These are phyloP conservation scores for Hydrocynus forskahlii DNA, from an alignment of 2,797 vertebrate species.

Conservation along the genomic window DNA sequence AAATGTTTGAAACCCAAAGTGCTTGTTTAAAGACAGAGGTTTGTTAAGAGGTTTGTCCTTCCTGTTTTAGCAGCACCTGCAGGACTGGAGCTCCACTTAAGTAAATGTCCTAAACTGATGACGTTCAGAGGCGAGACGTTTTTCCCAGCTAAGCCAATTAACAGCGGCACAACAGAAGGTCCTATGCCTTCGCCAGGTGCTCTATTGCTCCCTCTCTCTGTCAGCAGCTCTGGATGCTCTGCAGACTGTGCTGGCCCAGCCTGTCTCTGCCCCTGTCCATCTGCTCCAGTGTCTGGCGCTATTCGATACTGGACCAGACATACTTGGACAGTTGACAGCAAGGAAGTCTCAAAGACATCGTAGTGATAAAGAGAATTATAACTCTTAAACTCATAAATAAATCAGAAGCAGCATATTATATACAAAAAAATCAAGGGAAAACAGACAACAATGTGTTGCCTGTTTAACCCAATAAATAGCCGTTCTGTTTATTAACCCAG, in stretches of 20 bases:
- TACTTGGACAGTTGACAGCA: neutral
- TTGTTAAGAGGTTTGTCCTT: slow-evolving; percentile 23
- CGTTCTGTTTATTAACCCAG: neutral
- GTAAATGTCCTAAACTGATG: slow-evolving; percentile 30
- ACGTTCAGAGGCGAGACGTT: slow-evolving; percentile 49
- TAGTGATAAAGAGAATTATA: slow-evolving; percentile 28
- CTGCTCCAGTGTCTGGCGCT: slow-evolving; percentile 43
- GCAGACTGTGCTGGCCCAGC: slow-evolving; percentile 16
- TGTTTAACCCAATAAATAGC: no score
- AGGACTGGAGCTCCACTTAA: slow-evolving; percentile 28
- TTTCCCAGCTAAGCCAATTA: slow-evolving; percentile 53
- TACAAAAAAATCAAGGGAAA: neutral
- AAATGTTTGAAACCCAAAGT: neutral
- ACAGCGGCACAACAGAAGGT: slow-evolving; percentile 44
- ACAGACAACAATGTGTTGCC: neutral
- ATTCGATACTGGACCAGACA: slow-evolving; percentile 13
- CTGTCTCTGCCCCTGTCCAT: slow-evolving; percentile 34
- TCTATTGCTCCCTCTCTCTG: slow-evolving; percentile 42
- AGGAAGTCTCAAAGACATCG: neutral
- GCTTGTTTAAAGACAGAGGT: slow-evolving; percentile 19
- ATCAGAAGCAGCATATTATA: neutral
- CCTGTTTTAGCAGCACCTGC: slow-evolving; percentile 8
- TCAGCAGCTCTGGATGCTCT: slow-evolving; percentile 49
- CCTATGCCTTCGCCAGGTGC: slow-evolving; percentile 49
- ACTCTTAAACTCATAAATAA: neutral